Conservation (phyloP, 2,797 vertebrate species). For the Natrix natrix region DNA sequence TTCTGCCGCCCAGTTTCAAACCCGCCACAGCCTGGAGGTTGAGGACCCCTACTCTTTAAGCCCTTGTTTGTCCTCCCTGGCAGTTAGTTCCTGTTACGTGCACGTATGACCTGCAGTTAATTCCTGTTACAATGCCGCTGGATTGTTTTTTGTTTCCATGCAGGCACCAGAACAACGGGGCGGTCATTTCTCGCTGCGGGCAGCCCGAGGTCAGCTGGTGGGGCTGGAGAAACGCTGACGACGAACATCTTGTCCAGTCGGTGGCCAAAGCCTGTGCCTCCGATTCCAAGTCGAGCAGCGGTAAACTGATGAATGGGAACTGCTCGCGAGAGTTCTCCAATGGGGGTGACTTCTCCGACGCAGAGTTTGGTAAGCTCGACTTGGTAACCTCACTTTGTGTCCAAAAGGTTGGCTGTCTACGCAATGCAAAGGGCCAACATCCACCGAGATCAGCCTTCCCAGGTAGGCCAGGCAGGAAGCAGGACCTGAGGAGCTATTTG, state of each 20-base stretch:
- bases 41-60: too few relatives aligned
- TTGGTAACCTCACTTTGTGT: background rate
- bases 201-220: constrained; percentile 99
- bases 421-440: background rate
- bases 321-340: constrained; percentile 76
- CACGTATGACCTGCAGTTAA: background rate
- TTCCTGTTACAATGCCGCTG: background rate
- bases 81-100: background rate
- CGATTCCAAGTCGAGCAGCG: constrained; percentile 76
- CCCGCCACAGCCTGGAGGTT: too few relatives aligned
- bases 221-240: constrained; percentile 97
- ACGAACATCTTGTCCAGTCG: constrained; percentile 94
- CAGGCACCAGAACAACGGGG: constrained; percentile 92
- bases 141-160: background rate
- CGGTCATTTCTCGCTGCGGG: constrained; percentile 95
- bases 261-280: constrained; percentile 93
- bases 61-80: background rate
- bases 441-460: background rate
- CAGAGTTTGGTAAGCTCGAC: constrained; percentile 84
- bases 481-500: background rate
- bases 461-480: background rate
- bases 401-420: background rate
- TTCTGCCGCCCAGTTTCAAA: too few relatives aligned
- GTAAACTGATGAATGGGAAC: constrained; percentile 76
- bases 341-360: constrained; percentile 84